Evolutionary conservation across 2,888 invertebrate genomes (phyloP).

Genomic region (Anthoptus insignis): DNA sequence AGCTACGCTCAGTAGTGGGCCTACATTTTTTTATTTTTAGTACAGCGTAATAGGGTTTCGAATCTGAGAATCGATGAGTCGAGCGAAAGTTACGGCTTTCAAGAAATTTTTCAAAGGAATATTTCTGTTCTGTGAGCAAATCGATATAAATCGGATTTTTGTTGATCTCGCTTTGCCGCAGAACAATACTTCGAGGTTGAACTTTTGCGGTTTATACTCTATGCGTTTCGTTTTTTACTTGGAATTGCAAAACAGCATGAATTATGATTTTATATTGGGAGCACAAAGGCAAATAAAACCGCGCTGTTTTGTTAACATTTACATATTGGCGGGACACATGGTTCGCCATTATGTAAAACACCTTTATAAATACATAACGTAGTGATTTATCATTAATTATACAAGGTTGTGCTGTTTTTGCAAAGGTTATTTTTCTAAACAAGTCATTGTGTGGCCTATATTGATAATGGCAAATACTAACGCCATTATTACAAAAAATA

Average conservation of each 20-base stretch:
- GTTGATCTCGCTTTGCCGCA: constrained; percentile 32
- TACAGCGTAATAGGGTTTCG: constrained; percentile 70
- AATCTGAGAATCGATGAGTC: constrained; percentile 73
- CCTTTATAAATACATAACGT: constrained; percentile 5
- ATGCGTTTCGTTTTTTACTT: constrained; percentile 35
- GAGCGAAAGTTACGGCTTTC: constrained; percentile 52
- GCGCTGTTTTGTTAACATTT: constrained; percentile 30
- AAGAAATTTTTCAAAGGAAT: constrained; percentile 47
- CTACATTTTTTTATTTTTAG: constrained; percentile 70
- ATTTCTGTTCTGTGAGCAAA: constrained; percentile 35
- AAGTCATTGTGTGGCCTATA: too few relatives aligned
- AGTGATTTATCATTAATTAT: too few relatives aligned
- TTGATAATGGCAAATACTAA: too few relatives aligned
- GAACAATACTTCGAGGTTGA: constrained; percentile 28
- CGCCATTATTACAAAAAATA: too few relatives aligned
- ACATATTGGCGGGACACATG: constrained; percentile 27
- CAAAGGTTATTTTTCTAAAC: too few relatives aligned
- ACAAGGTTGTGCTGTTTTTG: neutral
- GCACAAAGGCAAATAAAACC: constrained; percentile 32
- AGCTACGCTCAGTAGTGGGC: constrained; percentile 75
- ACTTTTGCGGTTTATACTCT: constrained; percentile 32
- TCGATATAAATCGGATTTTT: constrained; percentile 38
- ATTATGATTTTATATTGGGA: constrained; percentile 36
- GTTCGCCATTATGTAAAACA: constrained; percentile 5
- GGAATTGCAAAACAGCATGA: constrained; percentile 30